A percentile compares a stretch with the other conserved stretches of the same genome.
Evolutionary conservation across 2,113 vertebrate genomes (phyloP).

Genomic region (Reinhardtius hippoglossoides): DNA sequence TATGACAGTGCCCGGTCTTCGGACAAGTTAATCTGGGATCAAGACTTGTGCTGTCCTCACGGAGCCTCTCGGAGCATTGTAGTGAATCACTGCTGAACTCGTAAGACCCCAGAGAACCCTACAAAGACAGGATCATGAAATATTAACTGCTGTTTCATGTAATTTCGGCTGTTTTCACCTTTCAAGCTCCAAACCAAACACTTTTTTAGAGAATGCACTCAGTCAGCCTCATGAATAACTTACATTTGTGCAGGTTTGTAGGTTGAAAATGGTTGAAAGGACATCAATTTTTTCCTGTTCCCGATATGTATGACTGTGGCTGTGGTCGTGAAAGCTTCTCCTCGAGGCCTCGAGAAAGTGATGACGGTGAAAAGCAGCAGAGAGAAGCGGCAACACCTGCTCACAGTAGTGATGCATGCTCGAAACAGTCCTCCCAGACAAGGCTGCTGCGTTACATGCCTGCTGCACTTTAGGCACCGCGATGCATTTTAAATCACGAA

Average conservation of each 20-base stretch:
- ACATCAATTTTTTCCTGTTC: neutral
- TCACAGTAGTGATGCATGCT: conserved; percentile 48
- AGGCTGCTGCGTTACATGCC: conserved; percentile 28
- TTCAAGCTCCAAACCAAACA: conserved; percentile 47
- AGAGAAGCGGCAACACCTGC: conserved; percentile 62
- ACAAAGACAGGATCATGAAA: conserved; percentile 35
- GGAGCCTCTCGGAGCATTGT: neutral
- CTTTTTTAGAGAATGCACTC: conserved; percentile 40
- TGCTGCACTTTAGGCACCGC: conserved; percentile 12
- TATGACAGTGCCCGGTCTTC: neutral
- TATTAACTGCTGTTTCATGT: conserved; percentile 50
- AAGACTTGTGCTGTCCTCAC: conserved; percentile 10
- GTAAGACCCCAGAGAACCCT: neutral
- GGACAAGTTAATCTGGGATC: conserved; percentile 33
- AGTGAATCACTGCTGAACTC: neutral
- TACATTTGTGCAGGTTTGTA: neutral
- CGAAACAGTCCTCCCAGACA: neutral
- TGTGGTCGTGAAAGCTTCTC: neutral
- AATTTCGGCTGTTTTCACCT: conserved; percentile 42
- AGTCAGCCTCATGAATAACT: conserved; percentile 53
- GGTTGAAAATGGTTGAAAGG: conserved; percentile 36
- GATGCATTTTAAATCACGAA: conserved; percentile 10
- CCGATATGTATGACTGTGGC: conserved; percentile 9
- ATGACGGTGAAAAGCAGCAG: conserved; percentile 44
- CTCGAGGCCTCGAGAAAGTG: conserved; percentile 13